Base-by-base conservation (phyloP, 2,797 vertebrate genomes). In the Borostomias antarcticus region DNA sequence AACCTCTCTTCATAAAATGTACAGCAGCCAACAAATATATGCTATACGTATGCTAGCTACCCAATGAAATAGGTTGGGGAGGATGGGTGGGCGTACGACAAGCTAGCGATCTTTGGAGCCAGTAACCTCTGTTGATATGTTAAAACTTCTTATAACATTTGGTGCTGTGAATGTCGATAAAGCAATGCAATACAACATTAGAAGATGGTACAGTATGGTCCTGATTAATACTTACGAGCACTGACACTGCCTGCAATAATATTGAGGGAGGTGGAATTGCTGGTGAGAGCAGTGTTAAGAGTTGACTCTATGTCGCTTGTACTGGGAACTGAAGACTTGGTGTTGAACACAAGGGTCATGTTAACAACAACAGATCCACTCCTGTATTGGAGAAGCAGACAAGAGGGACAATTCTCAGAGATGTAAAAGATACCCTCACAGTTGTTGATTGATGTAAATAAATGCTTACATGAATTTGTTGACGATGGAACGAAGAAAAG, bases 391-490 rank as follows among this genome's bases (percentile, higher is more conserved):
- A 15, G 11, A 59, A 9, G 59, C 58, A 47, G 1, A 40, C 17
- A 70, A 28, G n/a, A n/a, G n/a, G 56, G 9, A 0, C 8, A 21
- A 1, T n/a, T 11, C n/a, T n/a, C 19, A 58, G 10, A 37, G 19
- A 58, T 58, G 0, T n/a, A n/a, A n/a, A n/a, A n/a, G n/a, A n/a
- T n/a, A n/a, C n/a, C n/a, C n/a, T 1, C 19, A 70, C 29, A 61
- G 29, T 2, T 45, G 1, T 2, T 0, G 62, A 65, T 2, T 2
- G 28, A 0, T 13, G 0, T 40, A 9, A 61, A 10, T 11, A 0
- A 64, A 72, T 28, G 37, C 79, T 84, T 82, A 89, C 86, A 0
- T 66, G 65, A 89, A 88, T 2, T 8, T 1, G 1, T 77, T 62
- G 7, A 89, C 2, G 0, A 70, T 23, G 50, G 71, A 68, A 5